Conservation (phyloP, 1,140 invertebrate genomes). For the Monochamus saltuarius region DNA sequence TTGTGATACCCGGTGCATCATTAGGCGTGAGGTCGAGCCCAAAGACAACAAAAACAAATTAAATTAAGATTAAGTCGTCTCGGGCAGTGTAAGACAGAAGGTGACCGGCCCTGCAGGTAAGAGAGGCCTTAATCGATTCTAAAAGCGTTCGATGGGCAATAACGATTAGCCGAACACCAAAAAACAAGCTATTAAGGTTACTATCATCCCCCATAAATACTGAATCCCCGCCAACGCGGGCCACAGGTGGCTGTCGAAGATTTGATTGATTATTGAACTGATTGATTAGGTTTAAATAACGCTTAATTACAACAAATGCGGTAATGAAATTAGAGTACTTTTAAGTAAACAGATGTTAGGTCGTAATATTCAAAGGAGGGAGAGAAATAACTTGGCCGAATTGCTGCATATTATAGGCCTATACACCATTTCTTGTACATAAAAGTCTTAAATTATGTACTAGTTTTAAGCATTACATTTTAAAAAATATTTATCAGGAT, state of each 20-base stretch:
- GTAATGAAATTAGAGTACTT: slow-evolving; percentile 13
- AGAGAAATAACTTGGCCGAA: no score
- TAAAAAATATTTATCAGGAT: no score
- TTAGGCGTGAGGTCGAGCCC: not conserved
- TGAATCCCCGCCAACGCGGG: slow-evolving; percentile 1
- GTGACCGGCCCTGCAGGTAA: slow-evolving; percentile 14
- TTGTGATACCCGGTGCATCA: no score
- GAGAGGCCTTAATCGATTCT: slow-evolving; percentile 17
- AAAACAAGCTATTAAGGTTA: not conserved
- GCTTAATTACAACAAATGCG: slow-evolving; percentile 6
- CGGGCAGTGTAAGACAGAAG: slow-evolving; percentile 20
- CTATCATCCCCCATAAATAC: slow-evolving; percentile 20
- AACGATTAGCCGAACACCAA: slow-evolving; percentile 11
- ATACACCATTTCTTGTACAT: no score
- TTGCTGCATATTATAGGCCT: no score
- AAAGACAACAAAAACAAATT: slow-evolving; percentile 1
- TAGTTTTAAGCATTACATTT: no score
- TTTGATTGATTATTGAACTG: slow-evolving; percentile 24
- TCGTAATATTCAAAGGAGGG: no score
- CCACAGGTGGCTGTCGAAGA: slow-evolving; percentile 17
- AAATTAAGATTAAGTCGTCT: slow-evolving; percentile 4
- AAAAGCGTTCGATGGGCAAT: slow-evolving; percentile 21
- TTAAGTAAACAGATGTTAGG: not conserved
- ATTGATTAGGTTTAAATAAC: slow-evolving; percentile 25
- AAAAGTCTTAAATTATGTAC: no score